Base-by-base conservation (phyloP, 1,140 invertebrate species). In the Aplysia californica region DNA sequence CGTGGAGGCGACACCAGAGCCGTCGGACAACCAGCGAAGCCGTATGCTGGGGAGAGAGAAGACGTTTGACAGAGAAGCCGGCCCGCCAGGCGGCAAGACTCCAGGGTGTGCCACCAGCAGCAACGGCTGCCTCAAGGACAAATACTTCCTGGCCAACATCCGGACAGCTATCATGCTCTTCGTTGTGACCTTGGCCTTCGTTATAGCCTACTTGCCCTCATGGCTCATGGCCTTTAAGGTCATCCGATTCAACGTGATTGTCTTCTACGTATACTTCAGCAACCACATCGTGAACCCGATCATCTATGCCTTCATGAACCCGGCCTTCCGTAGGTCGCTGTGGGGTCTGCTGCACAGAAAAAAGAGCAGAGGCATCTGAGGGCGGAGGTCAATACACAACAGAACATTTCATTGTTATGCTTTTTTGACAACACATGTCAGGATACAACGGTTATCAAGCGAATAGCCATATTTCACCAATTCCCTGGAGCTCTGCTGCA, bases 301-400 rank as follows among this genome's bases (percentile, higher is more conserved):
- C 20, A 88, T 89, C 10, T 89, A 88, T 79, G 85, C 86, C 29
- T 88, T 89, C 70, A 88, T 89, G 87, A 89, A 89, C 74, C 83
- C 83, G 39, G 86, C 85, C n/a, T 89, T 89, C 74, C 50, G 88
- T 23, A 71, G 83, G 26, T 84, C 86, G 39, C 68, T 87, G 59
- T 59, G 66, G 41, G 80, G 74, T 33, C 35, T 86, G 29, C 26
- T 84, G 5, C 61, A 58, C 41, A 59, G 70, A 20, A 23, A 73
- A 21, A 44, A 23, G 20, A 2, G 0, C 0, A 6, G 70, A 29
- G 29, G 36, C 1, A 10, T 29, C 18, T 66, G 23, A 35, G 44
- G 10, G 44, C 10, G n/a, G 10, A 50, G 44, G n/a, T n/a, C n/a
- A n/a, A n/a, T n/a, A n/a, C n/a, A n/a, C n/a, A n/a, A n/a, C n/a